These are phyloP conservation scores for Rosalia funebris DNA, from an alignment of 2,888 invertebrate genomes.

Conservation along the genomic window DNA sequence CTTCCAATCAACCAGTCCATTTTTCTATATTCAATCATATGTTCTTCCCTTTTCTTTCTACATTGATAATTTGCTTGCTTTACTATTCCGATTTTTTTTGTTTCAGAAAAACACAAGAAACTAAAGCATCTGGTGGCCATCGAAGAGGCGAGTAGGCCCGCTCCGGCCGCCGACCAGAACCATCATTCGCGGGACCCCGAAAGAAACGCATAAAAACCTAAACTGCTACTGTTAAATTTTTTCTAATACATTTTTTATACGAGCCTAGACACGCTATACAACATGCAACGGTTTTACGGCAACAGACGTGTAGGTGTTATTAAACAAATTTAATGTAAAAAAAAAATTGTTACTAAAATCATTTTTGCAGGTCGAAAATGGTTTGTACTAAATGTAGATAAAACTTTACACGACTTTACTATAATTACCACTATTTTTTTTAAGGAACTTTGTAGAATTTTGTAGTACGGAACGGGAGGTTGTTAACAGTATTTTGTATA, in stretches of 20 bases:
- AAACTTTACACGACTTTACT: constrained; percentile 39
- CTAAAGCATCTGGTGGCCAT: constrained; percentile 66
- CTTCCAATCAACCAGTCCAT: too few relatives aligned
- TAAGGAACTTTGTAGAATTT: constrained; percentile 41
- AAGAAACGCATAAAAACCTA: constrained; percentile 59
- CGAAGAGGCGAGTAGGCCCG: constrained; percentile 61
- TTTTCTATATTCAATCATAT: too few relatives aligned
- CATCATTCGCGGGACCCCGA: constrained; percentile 63
- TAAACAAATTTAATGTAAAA: too few relatives aligned
- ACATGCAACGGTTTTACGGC: neutral
- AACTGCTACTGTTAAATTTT: constrained; percentile 1
- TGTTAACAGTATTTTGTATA: constrained; percentile 44
- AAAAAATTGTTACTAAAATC: constrained; percentile 39
- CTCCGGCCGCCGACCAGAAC: constrained; percentile 53
- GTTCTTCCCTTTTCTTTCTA: too few relatives aligned
- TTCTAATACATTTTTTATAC: constrained; percentile 35
- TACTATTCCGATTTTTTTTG: constrained; percentile 26
- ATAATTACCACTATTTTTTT: constrained; percentile 47
- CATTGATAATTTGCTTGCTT: too few relatives aligned
- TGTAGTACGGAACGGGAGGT: constrained; percentile 40
- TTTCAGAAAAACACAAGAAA: constrained; percentile 73
- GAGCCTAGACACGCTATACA: constrained; percentile 25
- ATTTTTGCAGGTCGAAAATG: constrained; percentile 56
- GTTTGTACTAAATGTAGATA: constrained; percentile 48
- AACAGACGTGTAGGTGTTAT: neutral